A percentile compares a stretch with the other conserved stretches of the same genome.
These are phyloP conservation scores for Leucopsar rothschildi DNA, from an alignment of 2,113 vertebrate species.

Conservation along the genomic window DNA sequence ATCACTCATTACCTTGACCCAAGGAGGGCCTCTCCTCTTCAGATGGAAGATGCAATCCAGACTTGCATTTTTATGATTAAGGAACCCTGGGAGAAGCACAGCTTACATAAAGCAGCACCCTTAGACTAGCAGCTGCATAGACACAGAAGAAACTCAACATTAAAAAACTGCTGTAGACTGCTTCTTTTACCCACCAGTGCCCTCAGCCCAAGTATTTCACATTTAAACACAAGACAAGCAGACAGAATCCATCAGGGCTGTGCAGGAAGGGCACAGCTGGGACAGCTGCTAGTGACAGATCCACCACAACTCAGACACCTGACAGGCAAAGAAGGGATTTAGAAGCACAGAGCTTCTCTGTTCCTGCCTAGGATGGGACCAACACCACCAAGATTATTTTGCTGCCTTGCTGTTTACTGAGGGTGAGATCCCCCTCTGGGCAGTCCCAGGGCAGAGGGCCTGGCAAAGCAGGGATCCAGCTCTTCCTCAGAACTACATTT, in stretches of 20 bases:
- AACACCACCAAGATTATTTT: background rate
- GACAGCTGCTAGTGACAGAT: background rate
- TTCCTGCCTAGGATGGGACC: background rate
- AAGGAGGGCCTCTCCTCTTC: constrained; percentile 10
- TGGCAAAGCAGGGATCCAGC: background rate
- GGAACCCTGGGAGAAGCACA: background rate
- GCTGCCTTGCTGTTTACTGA: background rate
- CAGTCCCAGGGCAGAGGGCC: background rate
- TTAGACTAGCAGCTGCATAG: background rate
- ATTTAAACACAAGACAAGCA: background rate
- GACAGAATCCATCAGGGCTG: background rate
- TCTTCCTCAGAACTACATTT: background rate
- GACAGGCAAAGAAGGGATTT: background rate
- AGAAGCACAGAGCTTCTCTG: background rate
- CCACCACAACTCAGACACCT: background rate
- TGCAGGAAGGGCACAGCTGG: background rate
- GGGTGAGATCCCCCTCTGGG: background rate
- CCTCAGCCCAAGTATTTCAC: background rate
- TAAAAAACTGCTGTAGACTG: background rate
- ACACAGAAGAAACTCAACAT: background rate
- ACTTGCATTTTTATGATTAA: constrained; percentile 6
- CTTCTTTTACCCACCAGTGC: background rate
- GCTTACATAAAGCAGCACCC: background rate
- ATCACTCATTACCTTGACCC: constrained; percentile 56
- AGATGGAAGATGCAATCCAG: constrained; percentile 37